Percentiles rank a stretch among this genome's conserved stretches.
phyloP scores from a whole-genome alignment of 2,888 invertebrate species.

The Rhaphigaster nebulosa region DNA sequence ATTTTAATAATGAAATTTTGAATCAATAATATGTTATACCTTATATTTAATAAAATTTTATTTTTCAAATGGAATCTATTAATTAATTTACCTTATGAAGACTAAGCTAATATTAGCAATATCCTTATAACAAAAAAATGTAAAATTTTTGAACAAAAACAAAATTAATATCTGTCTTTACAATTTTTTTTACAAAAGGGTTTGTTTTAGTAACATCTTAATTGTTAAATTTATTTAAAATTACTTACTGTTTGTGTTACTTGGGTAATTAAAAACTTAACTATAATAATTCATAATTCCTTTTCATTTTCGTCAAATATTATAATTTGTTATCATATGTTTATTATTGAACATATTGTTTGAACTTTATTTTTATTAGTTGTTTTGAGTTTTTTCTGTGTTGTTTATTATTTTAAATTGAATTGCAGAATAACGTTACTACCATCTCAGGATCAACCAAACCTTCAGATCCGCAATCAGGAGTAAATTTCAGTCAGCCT shows the following conservation, averaged over 20 bases:
- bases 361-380: constrained; percentile 23
- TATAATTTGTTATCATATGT: constrained; percentile 32
- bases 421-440: constrained; percentile 48
- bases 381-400: constrained; percentile 1
- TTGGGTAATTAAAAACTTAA: not conserved
- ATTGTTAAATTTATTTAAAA: not conserved
- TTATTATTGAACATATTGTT: constrained; percentile 43
- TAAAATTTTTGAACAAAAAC: too few species aligned
- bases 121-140: too few species aligned
- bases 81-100: too few species aligned
- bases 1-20: too few species aligned
- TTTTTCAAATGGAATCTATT: too few species aligned
- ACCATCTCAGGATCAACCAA: not conserved
- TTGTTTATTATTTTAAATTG: constrained; percentile 48
- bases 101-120: too few species aligned
- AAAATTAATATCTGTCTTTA: too few species aligned
- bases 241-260: not conserved
- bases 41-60: too few species aligned
- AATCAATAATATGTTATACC: too few species aligned
- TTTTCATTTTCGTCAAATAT: not conserved
- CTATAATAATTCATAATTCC: not conserved
- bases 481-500: constrained; percentile 55
- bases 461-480: constrained; percentile 30
- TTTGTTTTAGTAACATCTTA: not conserved
- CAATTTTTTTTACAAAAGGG: not conserved